These are phyloP conservation scores for Notiomystis cincta DNA, from an alignment of 2,113 vertebrate species.

Conservation along the genomic window DNA sequence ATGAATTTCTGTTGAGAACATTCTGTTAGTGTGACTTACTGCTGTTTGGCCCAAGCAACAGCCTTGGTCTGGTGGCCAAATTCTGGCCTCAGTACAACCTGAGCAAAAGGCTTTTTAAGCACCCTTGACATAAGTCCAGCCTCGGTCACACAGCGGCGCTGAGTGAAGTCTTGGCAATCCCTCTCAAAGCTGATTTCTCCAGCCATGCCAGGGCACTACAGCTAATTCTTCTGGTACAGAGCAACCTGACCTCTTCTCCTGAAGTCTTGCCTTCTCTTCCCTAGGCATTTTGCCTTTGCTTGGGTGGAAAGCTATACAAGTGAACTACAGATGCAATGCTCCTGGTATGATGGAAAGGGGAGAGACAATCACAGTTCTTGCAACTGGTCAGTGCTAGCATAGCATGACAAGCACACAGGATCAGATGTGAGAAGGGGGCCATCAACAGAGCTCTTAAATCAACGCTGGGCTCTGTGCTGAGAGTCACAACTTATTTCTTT, in stretches of 20 bases:
- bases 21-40: not conserved
- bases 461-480: not conserved
- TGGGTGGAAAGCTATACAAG: not conserved
- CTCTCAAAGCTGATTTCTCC: not conserved
- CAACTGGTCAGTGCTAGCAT: not conserved
- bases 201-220: not conserved
- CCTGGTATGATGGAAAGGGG: not conserved
- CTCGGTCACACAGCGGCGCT: rapidly evolving
- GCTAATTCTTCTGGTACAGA: not conserved
- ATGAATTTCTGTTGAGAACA: not conserved
- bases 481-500: not conserved
- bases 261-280: not conserved
- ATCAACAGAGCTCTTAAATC: not conserved
- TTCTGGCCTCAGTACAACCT: not conserved
- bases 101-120: not conserved
- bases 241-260: not conserved
- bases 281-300: not conserved
- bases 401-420: not conserved
- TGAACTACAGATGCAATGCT: not conserved
- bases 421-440: not conserved
- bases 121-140: not conserved
- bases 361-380: not conserved
- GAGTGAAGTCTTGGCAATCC: not conserved
- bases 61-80: not conserved
- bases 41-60: not conserved